Base-by-base conservation (phyloP, 2,797 vertebrate species). In the Paedocypris micromegethes region DNA sequence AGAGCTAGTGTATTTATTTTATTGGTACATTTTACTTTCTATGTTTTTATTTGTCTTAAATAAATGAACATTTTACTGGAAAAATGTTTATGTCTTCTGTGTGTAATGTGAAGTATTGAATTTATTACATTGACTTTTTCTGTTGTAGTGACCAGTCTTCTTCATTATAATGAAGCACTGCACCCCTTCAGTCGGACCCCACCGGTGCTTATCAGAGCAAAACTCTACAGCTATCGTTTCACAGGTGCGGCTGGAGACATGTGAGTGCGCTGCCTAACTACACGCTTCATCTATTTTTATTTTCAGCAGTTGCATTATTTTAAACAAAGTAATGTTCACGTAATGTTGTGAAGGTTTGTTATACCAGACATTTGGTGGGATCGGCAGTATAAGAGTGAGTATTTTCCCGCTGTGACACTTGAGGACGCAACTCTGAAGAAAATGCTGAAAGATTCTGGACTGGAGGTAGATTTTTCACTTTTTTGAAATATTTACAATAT, bases 181-280 rank as follows among this genome's bases (percentile, higher is more conserved):
- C 93, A 92, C 72, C 91, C 90, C 0, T 93, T 93, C 84, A 78
- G 72, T 0, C 4, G 74, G 9, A 79, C 66, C 0, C 89, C 92
- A 0, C 92, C 92, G 0, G 61, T 77, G 2, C 91, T 87, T 38
- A n/a, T 93, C 60, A 85, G 89, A 3, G 92, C 91, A 43, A 89
- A 85, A 40, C 89, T 88, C 41, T 93, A 92, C 78, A 89, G 89
- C 72, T 93, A 93, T 79, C 86, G 86, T 83, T 92, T 90, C 78
- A 91, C 91, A 0, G 46, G 74, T 5, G 66, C 1, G 65, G 72
- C 58, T 5, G 70, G 74, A 47, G 68, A 81, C 7, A 72, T 79
- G 83, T 83, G 66, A 80, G 81, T 70, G 6, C 39, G 6, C 3
- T 9, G 4, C n/a, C 60, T 51, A n/a, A 9, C n/a, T 2, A 4